Conservation (phyloP, 2,797 vertebrate genomes). For the Mus caroli region DNA sequence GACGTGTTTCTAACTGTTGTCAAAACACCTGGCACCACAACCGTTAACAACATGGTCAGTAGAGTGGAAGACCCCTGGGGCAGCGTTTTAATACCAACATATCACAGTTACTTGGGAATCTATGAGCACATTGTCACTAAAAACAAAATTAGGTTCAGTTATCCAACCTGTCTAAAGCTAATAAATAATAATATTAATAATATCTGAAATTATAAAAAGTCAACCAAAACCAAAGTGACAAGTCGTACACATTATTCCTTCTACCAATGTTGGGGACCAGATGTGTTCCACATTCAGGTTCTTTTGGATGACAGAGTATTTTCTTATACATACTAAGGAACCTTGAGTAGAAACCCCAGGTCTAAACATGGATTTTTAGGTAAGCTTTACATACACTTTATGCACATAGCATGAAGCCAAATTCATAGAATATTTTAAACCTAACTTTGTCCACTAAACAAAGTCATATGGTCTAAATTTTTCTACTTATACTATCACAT, state of each 20-base stretch:
- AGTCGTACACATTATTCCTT: background rate
- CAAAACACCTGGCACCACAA: background rate
- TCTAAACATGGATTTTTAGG: background rate
- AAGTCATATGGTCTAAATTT: background rate
- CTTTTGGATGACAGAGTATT: background rate
- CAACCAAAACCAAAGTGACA: slow-evolving; percentile 60
- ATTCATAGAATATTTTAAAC: background rate
- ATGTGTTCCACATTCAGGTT: background rate
- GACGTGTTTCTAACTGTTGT: background rate
- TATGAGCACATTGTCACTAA: slow-evolving; percentile 29
- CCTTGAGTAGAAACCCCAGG: background rate
- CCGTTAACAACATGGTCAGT: slow-evolving; percentile 30
- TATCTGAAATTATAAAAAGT: background rate
- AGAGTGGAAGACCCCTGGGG: slow-evolving; percentile 20
- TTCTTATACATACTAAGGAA: background rate
- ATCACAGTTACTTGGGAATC: background rate
- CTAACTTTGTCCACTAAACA: background rate
- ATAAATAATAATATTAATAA: slow-evolving; percentile 28
- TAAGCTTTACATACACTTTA: background rate
- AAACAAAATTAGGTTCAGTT: background rate
- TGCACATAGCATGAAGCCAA: background rate
- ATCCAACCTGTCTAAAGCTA: slow-evolving; percentile 2
- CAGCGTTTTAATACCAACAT: slow-evolving; percentile 27
- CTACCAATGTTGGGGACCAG: background rate
- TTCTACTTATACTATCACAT: background rate